A percentile compares a stretch with the other conserved stretches of the same genome.
These are phyloP conservation scores for Agonopterix subpropinquella DNA, from an alignment of 2,888 invertebrate species.

Conservation along the genomic window DNA sequence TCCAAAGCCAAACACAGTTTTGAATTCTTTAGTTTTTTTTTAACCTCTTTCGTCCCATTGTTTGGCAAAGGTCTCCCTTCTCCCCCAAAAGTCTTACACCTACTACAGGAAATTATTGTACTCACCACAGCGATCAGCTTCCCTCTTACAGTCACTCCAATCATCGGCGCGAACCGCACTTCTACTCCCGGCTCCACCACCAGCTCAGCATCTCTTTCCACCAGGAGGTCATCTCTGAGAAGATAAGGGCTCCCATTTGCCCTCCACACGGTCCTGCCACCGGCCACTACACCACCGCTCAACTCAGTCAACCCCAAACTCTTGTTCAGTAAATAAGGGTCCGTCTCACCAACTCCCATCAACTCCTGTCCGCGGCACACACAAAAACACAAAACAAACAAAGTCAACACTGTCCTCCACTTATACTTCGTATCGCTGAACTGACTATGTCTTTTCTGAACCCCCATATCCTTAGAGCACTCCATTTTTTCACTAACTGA, in stretches of 20 bases:
- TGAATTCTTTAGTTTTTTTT: not conserved
- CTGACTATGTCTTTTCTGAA: constrained; percentile 69
- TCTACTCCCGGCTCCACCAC: constrained; percentile 93
- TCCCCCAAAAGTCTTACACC: no score
- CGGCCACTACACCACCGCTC: constrained; percentile 77
- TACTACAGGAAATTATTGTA: constrained; percentile 16
- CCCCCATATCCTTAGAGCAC: constrained; percentile 61
- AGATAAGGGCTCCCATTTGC: constrained; percentile 83
- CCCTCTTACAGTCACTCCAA: constrained; percentile 95
- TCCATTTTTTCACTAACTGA: constrained; percentile 52
- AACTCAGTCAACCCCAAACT: constrained; percentile 73
- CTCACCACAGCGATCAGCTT: constrained; percentile 92
- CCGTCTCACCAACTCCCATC: constrained; percentile 31
- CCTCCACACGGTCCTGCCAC: constrained; percentile 73
- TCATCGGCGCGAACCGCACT: constrained; percentile 92
- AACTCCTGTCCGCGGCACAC: constrained; percentile 52
- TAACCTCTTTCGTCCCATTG: not conserved
- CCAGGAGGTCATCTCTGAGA: constrained; percentile 85
- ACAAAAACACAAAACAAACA: constrained; percentile 37
- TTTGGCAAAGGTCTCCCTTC: not conserved
- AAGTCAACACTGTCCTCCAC: constrained; percentile 65
- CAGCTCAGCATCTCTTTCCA: constrained; percentile 86
- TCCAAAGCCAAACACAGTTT: no score
- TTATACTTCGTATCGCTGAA: constrained; percentile 72
- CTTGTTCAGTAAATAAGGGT: constrained; percentile 63